A percentile compares a stretch with the other conserved stretches of the same genome.
These are phyloP conservation scores for Amblyjoppa proteus DNA, from an alignment of 2,888 invertebrate species.

Conservation along the genomic window DNA sequence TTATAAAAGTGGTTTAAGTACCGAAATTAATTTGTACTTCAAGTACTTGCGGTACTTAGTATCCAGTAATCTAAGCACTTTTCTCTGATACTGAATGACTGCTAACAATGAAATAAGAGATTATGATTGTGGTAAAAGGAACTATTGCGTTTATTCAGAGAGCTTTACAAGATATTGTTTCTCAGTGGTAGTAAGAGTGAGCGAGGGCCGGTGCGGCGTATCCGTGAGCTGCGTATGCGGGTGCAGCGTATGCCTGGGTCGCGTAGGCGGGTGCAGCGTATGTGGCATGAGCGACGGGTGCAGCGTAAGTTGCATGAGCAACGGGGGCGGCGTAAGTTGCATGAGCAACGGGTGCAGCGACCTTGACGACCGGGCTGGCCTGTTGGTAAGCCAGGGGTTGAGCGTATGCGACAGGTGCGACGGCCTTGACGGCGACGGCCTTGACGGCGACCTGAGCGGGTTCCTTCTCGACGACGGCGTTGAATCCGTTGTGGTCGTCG, in stretches of 20 bases:
- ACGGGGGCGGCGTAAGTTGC: too few species aligned
- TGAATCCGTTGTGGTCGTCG: conserved; percentile 68
- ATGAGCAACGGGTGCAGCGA: too few species aligned
- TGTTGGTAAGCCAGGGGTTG: background rate
- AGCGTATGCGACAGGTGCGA: conserved; percentile 47
- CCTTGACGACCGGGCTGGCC: conserved; percentile 43
- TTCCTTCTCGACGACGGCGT: conserved; percentile 70
- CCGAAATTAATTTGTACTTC: too few species aligned
- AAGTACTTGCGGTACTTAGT: too few species aligned
- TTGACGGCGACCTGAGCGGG: conserved; percentile 62
- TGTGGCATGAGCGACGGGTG: conserved; percentile 28
- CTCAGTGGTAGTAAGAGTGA: conserved; percentile 59
- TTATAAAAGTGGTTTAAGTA: too few species aligned
- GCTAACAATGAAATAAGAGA: background rate
- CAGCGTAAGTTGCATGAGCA: background rate
- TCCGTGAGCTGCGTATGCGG: too few species aligned
- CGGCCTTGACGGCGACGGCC: conserved; percentile 36
- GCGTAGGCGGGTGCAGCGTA: conserved; percentile 49
- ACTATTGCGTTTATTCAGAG: conserved; percentile 27
- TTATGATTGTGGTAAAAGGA: background rate
- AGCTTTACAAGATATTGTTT: conserved; percentile 24
- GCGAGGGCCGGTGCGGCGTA: conserved; percentile 20
- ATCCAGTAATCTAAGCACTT: too few species aligned
- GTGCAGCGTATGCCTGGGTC: background rate
- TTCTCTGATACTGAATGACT: background rate